Evolutionary conservation across 2,797 vertebrate genomes (phyloP), one percentile per base, ranked within the genome.

Genomic region (Monodelphis domestica): DNA sequence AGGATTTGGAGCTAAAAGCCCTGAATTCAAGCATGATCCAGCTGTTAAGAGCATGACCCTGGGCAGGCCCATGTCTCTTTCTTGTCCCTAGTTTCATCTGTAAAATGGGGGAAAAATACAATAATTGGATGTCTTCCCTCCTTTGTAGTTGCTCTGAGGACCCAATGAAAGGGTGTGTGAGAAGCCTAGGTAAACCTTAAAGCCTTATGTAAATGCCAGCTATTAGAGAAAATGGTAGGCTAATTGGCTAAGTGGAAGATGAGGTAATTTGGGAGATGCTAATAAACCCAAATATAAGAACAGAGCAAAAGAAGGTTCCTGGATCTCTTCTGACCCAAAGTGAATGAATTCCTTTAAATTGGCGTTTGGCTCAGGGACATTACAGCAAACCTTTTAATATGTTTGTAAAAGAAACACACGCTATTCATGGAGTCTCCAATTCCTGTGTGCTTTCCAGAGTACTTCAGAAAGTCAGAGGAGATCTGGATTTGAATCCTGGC

Each of bases 231-330:
- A 70, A 70, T 70, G 63, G 63, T n/a, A 38, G 63, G 63, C 63
- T 70, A 38, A 70, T 70, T 70, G 63, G 63, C 63, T 38, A 70
- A 70, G 38, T 70, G 63, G 63, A 70, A 38, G 63, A 70, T 70
- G 63, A 70, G 63, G 63, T 70, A 70, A 70, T 70, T 70, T 70
- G 63, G 63, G 63, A 70, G 70, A 78, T 78, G 70, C n/a, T 78
- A 78, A 78, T 78, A 78, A 78, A 45, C 38, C 70, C 17, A 45
- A 78, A 70, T 26, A 78, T 15, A 45, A 45, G 70, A 45, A 78
- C 0, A 78, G n/a, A 78, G 70, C 6, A 78, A 78, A 78, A 78
- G 38, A 78, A 45, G 70, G 38, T 78, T 78, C 45, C n/a, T 78
- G 38, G 70, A 45, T 78, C 21, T 78, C 70, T 45, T 45, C 70